phyloP scores from a whole-genome alignment of 2,113 vertebrate species.

The Sander vitreus region DNA sequence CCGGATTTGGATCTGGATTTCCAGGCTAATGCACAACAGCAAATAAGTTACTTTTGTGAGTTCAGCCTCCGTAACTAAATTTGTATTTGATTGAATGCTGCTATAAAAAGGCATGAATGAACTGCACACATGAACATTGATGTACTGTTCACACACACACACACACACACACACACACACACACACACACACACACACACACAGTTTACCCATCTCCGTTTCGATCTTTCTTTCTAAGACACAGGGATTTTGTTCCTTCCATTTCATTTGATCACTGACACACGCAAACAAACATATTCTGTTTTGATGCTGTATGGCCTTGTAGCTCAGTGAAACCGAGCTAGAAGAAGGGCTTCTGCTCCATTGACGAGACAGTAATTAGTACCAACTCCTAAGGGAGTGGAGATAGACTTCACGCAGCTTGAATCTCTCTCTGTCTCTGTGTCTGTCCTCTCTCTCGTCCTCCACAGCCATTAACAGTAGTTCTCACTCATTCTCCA shows the following conservation, averaged over 20 bases:
- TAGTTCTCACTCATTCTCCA: slow-evolving; percentile 42
- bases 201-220: neutral
- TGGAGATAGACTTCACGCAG: slow-evolving; percentile 64
- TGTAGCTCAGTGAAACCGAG: slow-evolving; percentile 55
- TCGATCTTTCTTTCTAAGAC: slow-evolving; percentile 22
- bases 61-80: neutral
- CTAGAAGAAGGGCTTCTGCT: slow-evolving; percentile 59
- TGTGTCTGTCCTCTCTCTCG: neutral
- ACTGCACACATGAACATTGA: neutral
- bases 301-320: slow-evolving; percentile 47
- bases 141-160: too few species aligned
- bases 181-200: too few species aligned
- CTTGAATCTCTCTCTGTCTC: slow-evolving; percentile 1
- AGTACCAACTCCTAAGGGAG: slow-evolving; percentile 70
- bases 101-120: too few species aligned
- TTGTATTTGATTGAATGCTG: neutral
- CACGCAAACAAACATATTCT: neutral
- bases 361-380: slow-evolving; percentile 74
- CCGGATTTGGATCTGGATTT: too few species aligned
- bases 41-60: too few species aligned
- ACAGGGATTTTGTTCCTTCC: slow-evolving; percentile 24
- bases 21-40: too few species aligned
- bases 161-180: too few species aligned
- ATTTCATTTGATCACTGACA: slow-evolving; percentile 18
- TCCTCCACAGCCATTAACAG: slow-evolving; percentile 41